A percentile compares a stretch with the other conserved stretches of the same genome.
phyloP scores from a whole-genome alignment of 2,888 invertebrate species.

The Pyrgus malvae region DNA sequence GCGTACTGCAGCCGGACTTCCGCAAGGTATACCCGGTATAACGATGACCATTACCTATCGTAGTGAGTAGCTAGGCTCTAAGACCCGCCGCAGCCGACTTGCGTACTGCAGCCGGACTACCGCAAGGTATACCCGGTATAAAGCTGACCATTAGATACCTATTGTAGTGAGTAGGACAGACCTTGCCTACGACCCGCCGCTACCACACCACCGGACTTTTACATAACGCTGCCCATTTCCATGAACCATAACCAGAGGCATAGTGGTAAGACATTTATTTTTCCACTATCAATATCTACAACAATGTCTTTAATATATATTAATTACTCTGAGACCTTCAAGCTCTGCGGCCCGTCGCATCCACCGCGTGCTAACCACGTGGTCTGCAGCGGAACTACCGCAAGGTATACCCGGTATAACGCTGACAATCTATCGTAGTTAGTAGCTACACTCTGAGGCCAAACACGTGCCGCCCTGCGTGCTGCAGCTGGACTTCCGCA shows the following conservation, averaged over 20 bases:
- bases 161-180: no score
- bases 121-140: conserved; percentile 83
- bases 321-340: no score
- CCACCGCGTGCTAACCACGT: conserved; percentile 88
- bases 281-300: no score
- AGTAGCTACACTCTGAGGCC: conserved; percentile 53
- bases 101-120: conserved; percentile 94
- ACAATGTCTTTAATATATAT: no score
- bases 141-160: no score
- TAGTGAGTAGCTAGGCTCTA: background rate
- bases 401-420: conserved; percentile 76
- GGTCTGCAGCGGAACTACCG: conserved; percentile 96
- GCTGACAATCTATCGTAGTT: background rate
- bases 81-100: conserved; percentile 83
- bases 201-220: no score
- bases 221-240: no score
- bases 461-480: conserved; percentile 86
- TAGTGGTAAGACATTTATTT: no score
- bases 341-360: conserved; percentile 83
- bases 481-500: conserved; percentile 96
- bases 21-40: conserved; percentile 83
- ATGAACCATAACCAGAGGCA: no score
- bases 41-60: background rate
- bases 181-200: conserved; percentile 80
- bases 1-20: conserved; percentile 94